Evolutionary conservation across 1,140 invertebrate species (phyloP), one percentile per base, ranked within the genome.

Genomic region (Helicoverpa zea): DNA sequence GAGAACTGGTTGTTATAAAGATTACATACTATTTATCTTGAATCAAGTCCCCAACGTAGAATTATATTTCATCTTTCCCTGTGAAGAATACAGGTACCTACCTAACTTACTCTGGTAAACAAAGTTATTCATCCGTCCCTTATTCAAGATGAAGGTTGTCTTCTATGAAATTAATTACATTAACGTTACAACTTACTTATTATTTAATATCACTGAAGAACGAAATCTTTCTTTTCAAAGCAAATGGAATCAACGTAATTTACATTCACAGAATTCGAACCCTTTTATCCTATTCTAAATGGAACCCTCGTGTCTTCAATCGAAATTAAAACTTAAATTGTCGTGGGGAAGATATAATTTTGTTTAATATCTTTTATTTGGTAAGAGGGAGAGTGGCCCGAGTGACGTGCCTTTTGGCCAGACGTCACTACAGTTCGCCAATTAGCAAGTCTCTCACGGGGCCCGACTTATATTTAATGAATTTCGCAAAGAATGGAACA

Each of bases 251-350:
- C 47, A 75, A 79, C 64, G 66, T 64, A 81, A 84, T 78, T 83
- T 59, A 58, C 79, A 76, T 81, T 61, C n/a, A 13, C 23, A 79
- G 76, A 81, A 80, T 81, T 81, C 80, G 68, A 84, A 82, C 81
- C 81, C 79, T 81, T 85, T 81, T 66, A 84, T 18, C 13, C 18
- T 63, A 80, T 59, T 75, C 18, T 35, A 58, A 80, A 83, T 58
- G 59, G 64, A 49, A 43, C 58, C 43, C 72, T 61, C 64, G 54
- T 30, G 51, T 49, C 23, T 58, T 59, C 74, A 82, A 77, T 74
- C 56, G 66, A 78, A 81, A 83, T 83, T 68, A 72, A 78, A 83
- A 83, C 78, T 79, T 83, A 80, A 83, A 85, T 81, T 80, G 43
- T 12, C 13, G 29, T 11, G 11, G 59, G 29, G 43, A 81, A 63